phyloP scores from a whole-genome alignment of 1,140 invertebrate genomes.

The Frieseomelitta varia region DNA sequence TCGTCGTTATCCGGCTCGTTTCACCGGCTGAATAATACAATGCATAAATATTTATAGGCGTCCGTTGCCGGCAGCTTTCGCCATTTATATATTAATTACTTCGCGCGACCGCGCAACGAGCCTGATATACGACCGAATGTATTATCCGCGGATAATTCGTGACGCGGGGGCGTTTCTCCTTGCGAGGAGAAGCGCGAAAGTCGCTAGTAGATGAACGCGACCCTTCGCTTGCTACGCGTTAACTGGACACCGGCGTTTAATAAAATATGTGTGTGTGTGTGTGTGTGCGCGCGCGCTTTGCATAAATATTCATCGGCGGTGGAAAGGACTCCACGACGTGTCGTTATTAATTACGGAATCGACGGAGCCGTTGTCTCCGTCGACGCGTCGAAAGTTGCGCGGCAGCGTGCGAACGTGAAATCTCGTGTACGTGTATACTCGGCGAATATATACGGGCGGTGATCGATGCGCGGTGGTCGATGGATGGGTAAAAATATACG shows the following conservation, averaged over 20 bases:
- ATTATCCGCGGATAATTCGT: slow-evolving; percentile 28
- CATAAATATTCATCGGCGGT: background rate
- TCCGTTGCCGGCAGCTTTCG: slow-evolving; percentile 51
- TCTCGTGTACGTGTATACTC: background rate
- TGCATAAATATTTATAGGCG: slow-evolving; percentile 74
- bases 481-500: background rate
- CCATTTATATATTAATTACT: slow-evolving; percentile 76
- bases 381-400: background rate
- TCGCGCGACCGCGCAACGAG: slow-evolving; percentile 9
- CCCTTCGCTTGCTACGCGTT: too few relatives aligned
- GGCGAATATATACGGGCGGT: background rate
- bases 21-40: slow-evolving; percentile 65
- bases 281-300: too few relatives aligned
- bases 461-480: background rate
- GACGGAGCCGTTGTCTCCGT: background rate
- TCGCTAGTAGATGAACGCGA: background rate
- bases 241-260: too few relatives aligned
- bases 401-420: too few relatives aligned
- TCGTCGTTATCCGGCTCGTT: slow-evolving; percentile 46
- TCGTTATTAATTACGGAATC: slow-evolving; percentile 2
- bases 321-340: background rate
- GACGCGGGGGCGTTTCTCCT: background rate
- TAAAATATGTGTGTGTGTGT: too few relatives aligned
- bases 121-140: background rate
- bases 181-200: background rate